Base-by-base conservation (phyloP, 2,113 vertebrate genomes). In the Cryptomyrus ogoouensis region DNA sequence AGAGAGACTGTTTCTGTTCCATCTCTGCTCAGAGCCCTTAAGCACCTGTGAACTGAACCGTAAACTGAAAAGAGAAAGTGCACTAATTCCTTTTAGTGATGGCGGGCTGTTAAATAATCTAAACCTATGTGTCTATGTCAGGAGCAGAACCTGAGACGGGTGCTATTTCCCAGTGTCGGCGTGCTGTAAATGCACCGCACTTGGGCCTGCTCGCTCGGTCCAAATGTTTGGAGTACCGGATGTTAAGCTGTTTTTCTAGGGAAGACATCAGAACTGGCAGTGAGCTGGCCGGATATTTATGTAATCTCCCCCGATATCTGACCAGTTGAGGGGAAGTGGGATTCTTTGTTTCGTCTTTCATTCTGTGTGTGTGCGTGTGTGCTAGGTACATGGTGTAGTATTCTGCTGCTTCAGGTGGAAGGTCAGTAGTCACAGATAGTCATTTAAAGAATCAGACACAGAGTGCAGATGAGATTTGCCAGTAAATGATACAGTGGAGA, bases 231-330 rank as follows among this genome's bases (percentile, higher is more conserved):
- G 13, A 74, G 83, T 24, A 66, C 27, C 21, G 58, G 84, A 87
- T 80, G 74, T 90, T 70, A 80, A 74, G 39, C 89, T 87, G 56
- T 70, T 87, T 74, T 74, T 17, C 62, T 77, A 88, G 27, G 35
- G 47, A 90, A 87, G 89, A 74, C 85, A 90, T 87, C 84, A 24
- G 50, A 77, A 70, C 58, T 74, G 21, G 31, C 39, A 21, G 27
- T n/a, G 66, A 13, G 19, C 58, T 27, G 10, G 12, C 46, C 24
- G 31, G 47, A 88, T 87, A 74, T 87, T 77, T 87, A 27, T 6
- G 10, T 90, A 77, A 80, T 74, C 62, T 50, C 5, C 31, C 13
- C 50, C 13, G 50, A 19, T 19, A 44, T 83, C 39, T 58, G 24
- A 52, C 49, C 39, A 19, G 44, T 17, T 10, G 17, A 15, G 47